phyloP scores from a whole-genome alignment of 2,888 invertebrate species.

The Laspeyria flexula region DNA sequence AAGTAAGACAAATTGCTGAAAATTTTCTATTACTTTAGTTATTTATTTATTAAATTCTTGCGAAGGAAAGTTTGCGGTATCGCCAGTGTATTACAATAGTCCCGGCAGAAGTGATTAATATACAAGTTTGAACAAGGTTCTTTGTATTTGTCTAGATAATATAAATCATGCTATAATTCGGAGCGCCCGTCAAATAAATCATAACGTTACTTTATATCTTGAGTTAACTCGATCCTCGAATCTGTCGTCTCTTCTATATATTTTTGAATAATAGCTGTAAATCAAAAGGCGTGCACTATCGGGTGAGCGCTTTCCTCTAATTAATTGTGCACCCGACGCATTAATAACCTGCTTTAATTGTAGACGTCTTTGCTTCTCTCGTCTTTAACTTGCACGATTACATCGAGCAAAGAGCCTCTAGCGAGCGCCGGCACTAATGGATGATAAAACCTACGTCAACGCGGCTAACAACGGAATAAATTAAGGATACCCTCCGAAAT shows the following conservation, averaged over 20 bases:
- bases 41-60: background rate
- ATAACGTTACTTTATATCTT: slow-evolving; percentile 34
- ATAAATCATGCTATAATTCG: slow-evolving; percentile 35
- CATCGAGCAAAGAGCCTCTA: slow-evolving; percentile 31
- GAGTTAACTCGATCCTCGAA: slow-evolving; percentile 41
- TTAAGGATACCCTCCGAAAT: slow-evolving; percentile 66
- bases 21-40: no score
- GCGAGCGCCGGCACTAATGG: slow-evolving; percentile 60
- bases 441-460: slow-evolving; percentile 71
- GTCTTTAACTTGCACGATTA: slow-evolving; percentile 59
- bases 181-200: slow-evolving; percentile 37
- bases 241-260: slow-evolving; percentile 49
- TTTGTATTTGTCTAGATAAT: slow-evolving; percentile 23
- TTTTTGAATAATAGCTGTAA: slow-evolving; percentile 53
- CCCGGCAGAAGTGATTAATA: slow-evolving; percentile 3
- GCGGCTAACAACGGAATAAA: slow-evolving; percentile 66
- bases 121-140: slow-evolving; percentile 7
- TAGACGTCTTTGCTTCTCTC: slow-evolving; percentile 54
- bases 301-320: slow-evolving; percentile 51
- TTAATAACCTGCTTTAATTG: slow-evolving; percentile 65
- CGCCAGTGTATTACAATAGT: background rate
- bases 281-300: slow-evolving; percentile 60
- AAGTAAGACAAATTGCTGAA: no score
- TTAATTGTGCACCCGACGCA: slow-evolving; percentile 63
- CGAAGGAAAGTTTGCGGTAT: background rate